phyloP scores from a whole-genome alignment of 2,113 vertebrate genomes.

The Gallinago paraguaiae region DNA sequence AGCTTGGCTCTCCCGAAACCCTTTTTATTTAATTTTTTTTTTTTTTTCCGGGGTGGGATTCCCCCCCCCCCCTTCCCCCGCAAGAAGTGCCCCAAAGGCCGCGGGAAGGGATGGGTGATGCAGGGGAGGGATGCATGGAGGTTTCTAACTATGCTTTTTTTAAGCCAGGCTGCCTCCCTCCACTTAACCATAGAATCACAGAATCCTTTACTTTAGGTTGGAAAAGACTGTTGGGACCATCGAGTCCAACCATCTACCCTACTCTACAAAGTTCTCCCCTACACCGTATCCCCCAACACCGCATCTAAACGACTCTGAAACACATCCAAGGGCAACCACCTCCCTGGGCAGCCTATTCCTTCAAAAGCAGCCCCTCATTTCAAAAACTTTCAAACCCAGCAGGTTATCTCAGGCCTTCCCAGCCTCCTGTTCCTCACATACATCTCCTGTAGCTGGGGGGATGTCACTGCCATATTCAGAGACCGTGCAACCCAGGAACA shows the following conservation, averaged over 20 bases:
- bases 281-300: too few species aligned
- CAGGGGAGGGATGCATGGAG: not conserved
- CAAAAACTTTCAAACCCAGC: not conserved
- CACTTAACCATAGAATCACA: too few species aligned
- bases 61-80: not conserved
- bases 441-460: not conserved
- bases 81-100: not conserved
- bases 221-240: too few species aligned
- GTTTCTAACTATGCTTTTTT: rapidly evolving
- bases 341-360: too few species aligned
- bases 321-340: too few species aligned
- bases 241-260: too few species aligned
- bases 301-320: too few species aligned
- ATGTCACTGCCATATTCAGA: not conserved
- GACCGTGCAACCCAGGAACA: rapidly evolving
- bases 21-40: too few species aligned
- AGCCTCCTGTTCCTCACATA: rapidly evolving
- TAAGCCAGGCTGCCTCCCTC: not conserved
- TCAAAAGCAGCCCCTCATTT: not conserved
- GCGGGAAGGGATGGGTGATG: not conserved
- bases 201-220: too few species aligned
- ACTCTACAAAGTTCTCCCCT: too few species aligned
- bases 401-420: not conserved
- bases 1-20: not conserved
- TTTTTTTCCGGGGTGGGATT: not conserved